Percentiles rank a stretch among this genome's conserved stretches.
phyloP scores from a whole-genome alignment of 2,113 vertebrate species.

The Suncus etruscus region DNA sequence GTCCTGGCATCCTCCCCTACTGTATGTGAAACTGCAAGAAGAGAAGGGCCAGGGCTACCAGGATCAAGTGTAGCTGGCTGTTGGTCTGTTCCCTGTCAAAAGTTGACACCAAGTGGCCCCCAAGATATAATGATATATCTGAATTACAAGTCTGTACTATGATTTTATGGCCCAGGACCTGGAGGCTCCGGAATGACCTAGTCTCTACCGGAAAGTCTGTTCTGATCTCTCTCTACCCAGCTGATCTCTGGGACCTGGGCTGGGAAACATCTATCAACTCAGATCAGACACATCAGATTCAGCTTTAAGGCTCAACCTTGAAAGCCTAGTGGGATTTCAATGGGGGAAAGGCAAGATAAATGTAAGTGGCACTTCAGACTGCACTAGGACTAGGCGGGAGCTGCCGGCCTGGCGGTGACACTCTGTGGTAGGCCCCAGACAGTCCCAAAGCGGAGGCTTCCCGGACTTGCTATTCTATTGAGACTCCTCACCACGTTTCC shows the following conservation, averaged over 20 bases:
- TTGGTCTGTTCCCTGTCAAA: neutral
- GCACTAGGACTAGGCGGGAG: neutral
- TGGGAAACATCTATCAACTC: neutral
- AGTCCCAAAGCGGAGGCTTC: neutral
- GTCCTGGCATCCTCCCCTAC: neutral
- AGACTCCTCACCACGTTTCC: neutral
- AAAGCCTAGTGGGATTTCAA: neutral
- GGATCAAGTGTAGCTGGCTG: neutral
- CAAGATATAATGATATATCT: neutral
- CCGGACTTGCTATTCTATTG: neutral
- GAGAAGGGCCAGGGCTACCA: no score
- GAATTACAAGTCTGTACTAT: no score
- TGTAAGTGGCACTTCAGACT: neutral
- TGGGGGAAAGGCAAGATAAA: neutral
- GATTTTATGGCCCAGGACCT: neutral
- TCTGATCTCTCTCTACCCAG: neutral
- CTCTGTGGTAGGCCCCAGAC: neutral
- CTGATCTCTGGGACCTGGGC: neutral
- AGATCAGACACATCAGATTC: neutral
- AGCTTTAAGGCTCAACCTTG: neutral
- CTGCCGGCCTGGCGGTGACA: rapidly evolving
- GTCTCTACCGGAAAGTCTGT: neutral
- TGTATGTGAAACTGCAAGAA: neutral
- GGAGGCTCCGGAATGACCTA: neutral
- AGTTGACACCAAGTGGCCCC: neutral